A percentile compares a stretch with the other conserved stretches of the same genome.
phyloP scores from a whole-genome alignment of 2,113 vertebrate genomes.

The Candoia aspera region DNA sequence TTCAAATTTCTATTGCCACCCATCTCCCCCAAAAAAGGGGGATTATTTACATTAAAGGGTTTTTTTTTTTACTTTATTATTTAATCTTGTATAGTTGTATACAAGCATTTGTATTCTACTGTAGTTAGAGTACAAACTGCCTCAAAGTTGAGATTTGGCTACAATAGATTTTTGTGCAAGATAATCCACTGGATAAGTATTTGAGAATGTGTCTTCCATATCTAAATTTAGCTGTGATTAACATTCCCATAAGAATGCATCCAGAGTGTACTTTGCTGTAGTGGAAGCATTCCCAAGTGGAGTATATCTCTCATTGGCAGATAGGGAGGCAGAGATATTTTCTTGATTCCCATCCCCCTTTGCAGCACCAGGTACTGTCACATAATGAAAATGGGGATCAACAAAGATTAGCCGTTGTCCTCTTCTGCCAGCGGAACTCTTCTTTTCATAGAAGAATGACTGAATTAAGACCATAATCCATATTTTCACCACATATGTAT shows the following conservation, averaged over 20 bases:
- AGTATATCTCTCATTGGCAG: background rate
- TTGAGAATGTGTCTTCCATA: background rate
- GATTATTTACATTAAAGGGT: background rate
- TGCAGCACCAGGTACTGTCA: background rate
- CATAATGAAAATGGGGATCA: background rate
- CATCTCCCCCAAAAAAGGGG: too few species aligned
- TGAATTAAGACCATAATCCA: background rate
- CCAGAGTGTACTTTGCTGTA: background rate
- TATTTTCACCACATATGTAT: background rate
- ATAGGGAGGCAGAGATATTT: background rate
- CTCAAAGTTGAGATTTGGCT: background rate
- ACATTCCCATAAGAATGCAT: background rate
- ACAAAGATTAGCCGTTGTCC: background rate
- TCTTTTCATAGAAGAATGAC: background rate
- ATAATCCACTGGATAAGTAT: background rate
- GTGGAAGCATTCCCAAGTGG: background rate
- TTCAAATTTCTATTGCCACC: too few species aligned
- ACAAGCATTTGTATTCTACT: background rate
- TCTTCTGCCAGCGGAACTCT: background rate
- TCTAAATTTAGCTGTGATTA: background rate
- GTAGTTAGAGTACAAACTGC: background rate
- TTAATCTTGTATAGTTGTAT: background rate
- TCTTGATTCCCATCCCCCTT: background rate
- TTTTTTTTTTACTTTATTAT: background rate
- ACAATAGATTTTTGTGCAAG: background rate